Base-by-base conservation (phyloP, 2,113 vertebrate species). In the Girardinichthys multiradiatus region DNA sequence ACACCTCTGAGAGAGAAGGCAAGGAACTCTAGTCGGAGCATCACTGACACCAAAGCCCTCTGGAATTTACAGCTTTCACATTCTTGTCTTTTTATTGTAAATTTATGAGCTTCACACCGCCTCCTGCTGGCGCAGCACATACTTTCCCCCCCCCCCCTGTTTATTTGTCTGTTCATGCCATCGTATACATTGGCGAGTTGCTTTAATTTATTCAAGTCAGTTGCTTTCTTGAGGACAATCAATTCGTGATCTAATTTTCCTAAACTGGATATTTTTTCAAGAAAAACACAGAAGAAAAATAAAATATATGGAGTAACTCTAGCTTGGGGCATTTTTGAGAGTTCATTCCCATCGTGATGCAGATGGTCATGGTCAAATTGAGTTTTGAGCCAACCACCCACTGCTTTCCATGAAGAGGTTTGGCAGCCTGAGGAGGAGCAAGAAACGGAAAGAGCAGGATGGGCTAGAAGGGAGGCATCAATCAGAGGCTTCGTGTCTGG, bases 331-430 rank as follows among this genome's bases (percentile, higher is more conserved):
- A n/a, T 24, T 69, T 79, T 72, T 57, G 17, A 65, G 58, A 31
- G 54, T 9, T 26, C 13, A 6, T 33, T 65, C 29, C 21, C 57
- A 67, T 61, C 48, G 80, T 85, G 76, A 89, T 86, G 80, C 57
- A 0, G 70, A 84, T 84, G 85, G 84, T 86, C 86, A 89, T 91
- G 91, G 33, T 90, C 71, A 79, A 42, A 82, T 80, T 87, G 76
- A 79, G 51, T 68, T 64, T 82, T 63, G 71, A 82, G 80, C 28
- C 64, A 24, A 66, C 57, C 39, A 84, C 80, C 86, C 87, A 64
- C 82, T 73, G 91, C 72, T 83, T 86, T 94, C 91, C 92, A 98
- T 99, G 97, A 99, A 98, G 96, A 95, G 96, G 63, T 98, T 99
- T 85, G 96, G 97, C 82, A 99, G 96, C 76, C 93, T 98, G 74